Percentiles rank a stretch among this genome's conserved stretches.
Evolutionary conservation across 1,140 invertebrate species (phyloP).

Genomic region (Brachionus paranguensis): DNA sequence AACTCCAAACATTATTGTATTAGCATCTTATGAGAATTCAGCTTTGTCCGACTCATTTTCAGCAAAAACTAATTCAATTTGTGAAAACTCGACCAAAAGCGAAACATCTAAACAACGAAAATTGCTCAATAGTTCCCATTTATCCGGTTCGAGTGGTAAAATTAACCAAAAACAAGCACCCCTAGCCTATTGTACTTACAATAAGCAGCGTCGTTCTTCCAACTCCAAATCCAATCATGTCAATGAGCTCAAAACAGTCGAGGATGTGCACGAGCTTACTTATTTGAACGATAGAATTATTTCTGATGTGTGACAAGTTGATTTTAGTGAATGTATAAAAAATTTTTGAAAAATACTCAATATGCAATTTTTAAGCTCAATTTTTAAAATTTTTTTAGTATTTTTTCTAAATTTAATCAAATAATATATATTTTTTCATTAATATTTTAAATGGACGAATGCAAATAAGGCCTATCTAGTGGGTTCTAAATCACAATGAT

Average conservation of each 20-base stretch:
- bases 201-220: not conserved
- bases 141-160: not conserved
- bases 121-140: slow-evolving; percentile 9
- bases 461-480: not conserved
- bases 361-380: not conserved
- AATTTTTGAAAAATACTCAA: not conserved
- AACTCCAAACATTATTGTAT: not conserved
- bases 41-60: not conserved
- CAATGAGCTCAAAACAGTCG: not conserved
- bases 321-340: not conserved
- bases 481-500: not conserved
- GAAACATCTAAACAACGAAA: slow-evolving; percentile 37
- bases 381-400: not conserved
- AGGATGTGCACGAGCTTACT: not conserved
- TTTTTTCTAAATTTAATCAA: not conserved
- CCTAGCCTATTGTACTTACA: not conserved
- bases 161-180: not conserved
- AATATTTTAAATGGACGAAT: not conserved
- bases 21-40: slow-evolving; percentile 29
- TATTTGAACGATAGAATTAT: not conserved
- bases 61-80: not conserved
- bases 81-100: slow-evolving; percentile 11
- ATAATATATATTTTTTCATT: not conserved
- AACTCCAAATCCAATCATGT: not conserved
- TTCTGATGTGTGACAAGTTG: not conserved